Evolutionary conservation across 2,113 vertebrate genomes (phyloP).

Genomic region (Microcebus jonahi): DNA sequence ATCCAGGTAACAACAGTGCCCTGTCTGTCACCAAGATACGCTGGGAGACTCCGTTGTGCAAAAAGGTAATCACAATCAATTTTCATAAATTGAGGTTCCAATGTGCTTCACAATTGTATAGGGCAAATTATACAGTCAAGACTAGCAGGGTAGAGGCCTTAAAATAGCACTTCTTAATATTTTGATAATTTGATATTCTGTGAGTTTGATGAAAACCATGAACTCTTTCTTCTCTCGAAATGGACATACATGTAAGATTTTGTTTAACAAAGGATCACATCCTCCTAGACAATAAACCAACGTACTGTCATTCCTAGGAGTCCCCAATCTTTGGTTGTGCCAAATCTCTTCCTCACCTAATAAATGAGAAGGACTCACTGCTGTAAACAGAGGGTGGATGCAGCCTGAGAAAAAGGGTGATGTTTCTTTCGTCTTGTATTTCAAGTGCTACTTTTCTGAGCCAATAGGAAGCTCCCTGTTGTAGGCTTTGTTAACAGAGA

Average conservation of each 20-base stretch:
- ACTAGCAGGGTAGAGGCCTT: neutral
- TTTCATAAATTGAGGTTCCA: neutral
- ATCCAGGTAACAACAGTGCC: too few species aligned
- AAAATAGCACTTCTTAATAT: neutral
- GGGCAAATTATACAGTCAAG: neutral
- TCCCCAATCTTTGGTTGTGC: neutral
- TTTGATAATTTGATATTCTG: neutral
- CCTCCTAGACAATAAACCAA: neutral
- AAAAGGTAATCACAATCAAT: neutral
- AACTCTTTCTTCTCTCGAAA: neutral
- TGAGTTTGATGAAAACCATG: neutral
- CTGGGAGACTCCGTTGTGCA: neutral
- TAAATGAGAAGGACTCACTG: neutral
- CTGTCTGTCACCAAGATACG: fast-evolving
- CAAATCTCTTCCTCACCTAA: neutral
- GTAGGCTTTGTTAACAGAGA: neutral
- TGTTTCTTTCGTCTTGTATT: neutral
- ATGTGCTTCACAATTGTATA: neutral
- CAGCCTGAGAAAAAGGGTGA: neutral
- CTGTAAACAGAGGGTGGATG: neutral
- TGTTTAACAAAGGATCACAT: neutral
- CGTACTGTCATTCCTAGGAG: neutral
- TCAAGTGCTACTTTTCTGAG: neutral
- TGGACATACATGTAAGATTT: neutral
- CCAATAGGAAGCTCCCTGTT: neutral